Evolutionary conservation across 2,888 invertebrate genomes (phyloP).

Genomic region (Chymomyza procnemis): DNA sequence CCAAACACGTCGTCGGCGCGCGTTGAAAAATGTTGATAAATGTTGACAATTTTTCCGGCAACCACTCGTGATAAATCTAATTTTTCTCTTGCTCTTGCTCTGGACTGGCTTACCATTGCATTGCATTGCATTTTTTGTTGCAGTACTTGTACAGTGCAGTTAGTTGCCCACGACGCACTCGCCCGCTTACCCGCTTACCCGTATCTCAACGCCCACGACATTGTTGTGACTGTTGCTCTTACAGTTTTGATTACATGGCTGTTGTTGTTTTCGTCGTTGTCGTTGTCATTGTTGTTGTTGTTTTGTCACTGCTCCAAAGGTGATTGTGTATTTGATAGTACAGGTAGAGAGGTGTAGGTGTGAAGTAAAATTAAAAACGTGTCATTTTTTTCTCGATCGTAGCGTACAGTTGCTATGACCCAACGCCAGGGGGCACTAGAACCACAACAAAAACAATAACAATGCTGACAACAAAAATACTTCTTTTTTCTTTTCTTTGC

Average conservation of each 20-base stretch:
- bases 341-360: conserved; percentile 47
- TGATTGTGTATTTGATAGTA: conserved; percentile 31
- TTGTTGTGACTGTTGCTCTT: conserved; percentile 47
- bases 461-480: conserved; percentile 9
- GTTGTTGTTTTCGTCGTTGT: conserved; percentile 14
- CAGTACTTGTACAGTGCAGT: conserved; percentile 18
- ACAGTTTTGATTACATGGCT: conserved; percentile 53
- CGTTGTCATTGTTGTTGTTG: conserved; percentile 24
- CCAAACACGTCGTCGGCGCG: conserved; percentile 60
- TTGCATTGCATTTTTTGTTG: conserved; percentile 31
- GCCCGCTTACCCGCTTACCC: neutral
- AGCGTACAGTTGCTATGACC: conserved; percentile 53
- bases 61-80: conserved; percentile 76
- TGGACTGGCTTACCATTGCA: conserved; percentile 26
- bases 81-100: conserved; percentile 61
- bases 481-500: neutral
- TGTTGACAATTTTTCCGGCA: conserved; percentile 76
- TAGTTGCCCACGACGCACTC: conserved; percentile 22
- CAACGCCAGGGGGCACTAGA: conserved; percentile 26
- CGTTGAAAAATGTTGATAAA: conserved; percentile 76
- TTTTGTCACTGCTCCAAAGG: conserved; percentile 28
- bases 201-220: neutral
- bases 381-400: conserved; percentile 73
- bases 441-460: conserved; percentile 27
- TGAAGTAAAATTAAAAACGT: conserved; percentile 72